A percentile compares a stretch with the other conserved stretches of the same genome.
These are phyloP conservation scores for Micrasema longulum DNA, from an alignment of 1,140 invertebrate genomes.

Conservation along the genomic window DNA sequence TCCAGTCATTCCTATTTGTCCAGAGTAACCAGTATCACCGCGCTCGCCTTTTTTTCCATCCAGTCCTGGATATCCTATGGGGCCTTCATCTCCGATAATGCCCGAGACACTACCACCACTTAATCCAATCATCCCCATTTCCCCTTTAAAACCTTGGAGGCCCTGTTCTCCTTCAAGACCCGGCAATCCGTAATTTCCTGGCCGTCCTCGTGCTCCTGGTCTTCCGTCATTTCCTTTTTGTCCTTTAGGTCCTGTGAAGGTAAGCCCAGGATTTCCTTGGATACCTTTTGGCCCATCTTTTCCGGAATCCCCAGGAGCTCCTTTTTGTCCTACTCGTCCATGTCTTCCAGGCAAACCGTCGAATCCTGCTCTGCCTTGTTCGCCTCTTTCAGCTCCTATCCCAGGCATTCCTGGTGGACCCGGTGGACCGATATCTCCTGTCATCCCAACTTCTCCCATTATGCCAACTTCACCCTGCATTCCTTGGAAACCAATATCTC, in stretches of 20 bases:
- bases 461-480: conserved; percentile 62
- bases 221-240: conserved; percentile 65
- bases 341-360: conserved; percentile 66
- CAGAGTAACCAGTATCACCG: conserved; percentile 75
- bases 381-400: conserved; percentile 67
- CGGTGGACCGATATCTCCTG: conserved; percentile 71
- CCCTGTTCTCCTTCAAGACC: conserved; percentile 59
- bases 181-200: conserved; percentile 56
- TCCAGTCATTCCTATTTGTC: conserved; percentile 71
- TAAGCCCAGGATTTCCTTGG: conserved; percentile 64
- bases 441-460: conserved; percentile 59
- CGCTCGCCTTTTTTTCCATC: conserved; percentile 68
- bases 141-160: conserved; percentile 57
- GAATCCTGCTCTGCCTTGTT: conserved; percentile 68
- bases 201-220: conserved; percentile 58
- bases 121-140: conserved; percentile 68
- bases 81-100: conserved; percentile 61
- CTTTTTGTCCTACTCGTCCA: conserved; percentile 64
- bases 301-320: conserved; percentile 65
- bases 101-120: conserved; percentile 60
- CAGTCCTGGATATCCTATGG: conserved; percentile 63
- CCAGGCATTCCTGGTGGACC: conserved; percentile 73
- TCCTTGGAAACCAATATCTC: conserved; percentile 68
- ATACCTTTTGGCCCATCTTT: conserved; percentile 65
- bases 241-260: conserved; percentile 69